phyloP scores from a whole-genome alignment of 2,797 vertebrate species.

The Coilia nasus region DNA sequence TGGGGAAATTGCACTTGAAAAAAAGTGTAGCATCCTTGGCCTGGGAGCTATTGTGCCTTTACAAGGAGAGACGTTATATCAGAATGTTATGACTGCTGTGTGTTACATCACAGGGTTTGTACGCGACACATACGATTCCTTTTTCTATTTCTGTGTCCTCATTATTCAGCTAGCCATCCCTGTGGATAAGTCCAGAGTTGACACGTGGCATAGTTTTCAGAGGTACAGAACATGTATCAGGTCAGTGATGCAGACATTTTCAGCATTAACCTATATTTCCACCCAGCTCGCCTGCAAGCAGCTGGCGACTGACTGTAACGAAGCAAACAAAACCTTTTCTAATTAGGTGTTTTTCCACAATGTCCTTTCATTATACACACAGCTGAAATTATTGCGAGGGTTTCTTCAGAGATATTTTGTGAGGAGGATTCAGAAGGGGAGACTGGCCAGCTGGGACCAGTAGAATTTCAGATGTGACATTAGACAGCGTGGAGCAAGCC shows the following conservation, averaged over 20 bases:
- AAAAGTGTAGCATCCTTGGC: too few species aligned
- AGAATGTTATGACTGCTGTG: background rate
- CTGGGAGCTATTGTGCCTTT: background rate
- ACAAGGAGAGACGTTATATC: background rate
- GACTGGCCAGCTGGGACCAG: conserved; percentile 55
- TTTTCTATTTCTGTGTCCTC: background rate
- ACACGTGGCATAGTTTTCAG: background rate
- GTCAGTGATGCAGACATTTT: background rate
- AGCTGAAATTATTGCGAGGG: background rate
- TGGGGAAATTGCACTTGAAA: too few species aligned
- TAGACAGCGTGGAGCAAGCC: conserved; percentile 67
- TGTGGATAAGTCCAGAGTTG: background rate
- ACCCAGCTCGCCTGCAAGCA: background rate
- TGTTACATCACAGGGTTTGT: background rate
- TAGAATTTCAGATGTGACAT: conserved; percentile 65
- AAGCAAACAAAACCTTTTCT: background rate
- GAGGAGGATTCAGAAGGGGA: conserved; percentile 36
- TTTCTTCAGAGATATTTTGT: background rate
- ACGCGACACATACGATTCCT: background rate
- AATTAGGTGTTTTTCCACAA: background rate
- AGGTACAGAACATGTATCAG: background rate
- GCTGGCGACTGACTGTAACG: background rate
- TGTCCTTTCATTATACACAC: background rate
- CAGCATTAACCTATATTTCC: background rate
- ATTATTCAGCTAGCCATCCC: background rate